These are phyloP conservation scores for Ciconia stormi DNA, from an alignment of 2,113 vertebrate species.

Conservation along the genomic window DNA sequence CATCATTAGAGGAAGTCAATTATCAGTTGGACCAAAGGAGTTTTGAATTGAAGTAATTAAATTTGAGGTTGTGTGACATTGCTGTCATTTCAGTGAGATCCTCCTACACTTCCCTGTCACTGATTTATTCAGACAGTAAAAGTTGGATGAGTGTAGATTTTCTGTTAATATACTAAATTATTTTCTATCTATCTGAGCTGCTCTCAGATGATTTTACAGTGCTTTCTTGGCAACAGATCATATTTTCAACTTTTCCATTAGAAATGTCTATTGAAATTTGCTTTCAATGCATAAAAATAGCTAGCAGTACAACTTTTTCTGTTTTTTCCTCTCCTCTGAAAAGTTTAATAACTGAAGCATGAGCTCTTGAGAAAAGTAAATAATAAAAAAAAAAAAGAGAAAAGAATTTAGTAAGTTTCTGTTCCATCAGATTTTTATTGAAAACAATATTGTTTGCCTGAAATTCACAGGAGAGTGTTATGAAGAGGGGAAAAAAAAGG, in stretches of 20 bases:
- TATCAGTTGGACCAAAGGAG: not conserved
- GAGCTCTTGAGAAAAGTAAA: not conserved
- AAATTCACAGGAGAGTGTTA: not conserved
- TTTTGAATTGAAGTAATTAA: conserved; percentile 24
- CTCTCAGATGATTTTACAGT: not conserved
- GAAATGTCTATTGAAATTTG: not conserved
- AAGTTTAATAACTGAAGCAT: not conserved
- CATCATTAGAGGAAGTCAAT: not conserved
- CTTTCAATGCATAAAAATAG: not conserved
- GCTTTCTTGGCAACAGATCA: not conserved
- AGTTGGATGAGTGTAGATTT: not conserved
- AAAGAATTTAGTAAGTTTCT: not conserved
- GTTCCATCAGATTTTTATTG: not conserved
- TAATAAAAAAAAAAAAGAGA: not conserved
- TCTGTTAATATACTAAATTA: not conserved
- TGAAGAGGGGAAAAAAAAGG: not conserved
- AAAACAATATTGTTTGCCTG: not conserved
- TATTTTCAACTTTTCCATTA: not conserved
- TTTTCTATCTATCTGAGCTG: not conserved
- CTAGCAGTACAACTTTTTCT: not conserved
- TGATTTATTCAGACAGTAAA: not conserved
- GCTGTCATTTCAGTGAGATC: not conserved
- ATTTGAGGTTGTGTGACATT: conserved; percentile 11
- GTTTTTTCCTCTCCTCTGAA: not conserved
- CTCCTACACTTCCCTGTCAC: not conserved